Conservation (phyloP, 2,113 vertebrate species). For the Climacteris rufus region DNA sequence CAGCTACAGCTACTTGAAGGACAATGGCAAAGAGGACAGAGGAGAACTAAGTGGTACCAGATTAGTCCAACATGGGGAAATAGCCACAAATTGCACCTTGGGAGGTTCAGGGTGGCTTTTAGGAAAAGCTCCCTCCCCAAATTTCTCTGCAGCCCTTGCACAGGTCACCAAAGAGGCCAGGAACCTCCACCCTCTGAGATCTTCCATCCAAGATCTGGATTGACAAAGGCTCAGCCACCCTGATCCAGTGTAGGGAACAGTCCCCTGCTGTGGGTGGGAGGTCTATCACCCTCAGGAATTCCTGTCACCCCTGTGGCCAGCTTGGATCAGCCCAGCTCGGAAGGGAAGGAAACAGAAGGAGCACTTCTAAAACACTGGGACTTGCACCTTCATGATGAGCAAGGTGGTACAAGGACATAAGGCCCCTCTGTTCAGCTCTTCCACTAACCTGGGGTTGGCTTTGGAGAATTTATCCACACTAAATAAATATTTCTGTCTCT, state of each 20-base stretch:
- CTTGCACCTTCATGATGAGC: not conserved
- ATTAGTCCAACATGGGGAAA: not conserved
- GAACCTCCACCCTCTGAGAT: not conserved
- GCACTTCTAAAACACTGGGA: not conserved
- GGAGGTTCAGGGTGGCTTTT: not conserved
- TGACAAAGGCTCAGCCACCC: not conserved
- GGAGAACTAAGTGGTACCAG: not conserved
- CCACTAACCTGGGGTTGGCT: not conserved
- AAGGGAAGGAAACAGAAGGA: not conserved
- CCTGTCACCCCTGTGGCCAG: not conserved
- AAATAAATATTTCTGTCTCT: not conserved
- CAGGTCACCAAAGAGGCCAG: not conserved
- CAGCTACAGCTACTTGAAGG: not conserved
- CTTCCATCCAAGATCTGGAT: not conserved
- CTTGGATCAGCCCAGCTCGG: not conserved
- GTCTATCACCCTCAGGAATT: not conserved
- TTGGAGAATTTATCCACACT: not conserved
- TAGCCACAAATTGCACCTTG: not conserved
- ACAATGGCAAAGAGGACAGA: not conserved
- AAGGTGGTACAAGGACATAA: not conserved
- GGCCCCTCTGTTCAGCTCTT: not conserved
- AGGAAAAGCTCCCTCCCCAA: not conserved
- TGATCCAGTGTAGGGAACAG: not conserved
- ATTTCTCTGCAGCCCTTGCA: not conserved
- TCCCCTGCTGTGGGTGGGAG: not conserved